A percentile compares a stretch with the other conserved stretches of the same genome.
Conservation (phyloP, 2,888 invertebrate genomes). For the Polydrusus cervinus region DNA sequence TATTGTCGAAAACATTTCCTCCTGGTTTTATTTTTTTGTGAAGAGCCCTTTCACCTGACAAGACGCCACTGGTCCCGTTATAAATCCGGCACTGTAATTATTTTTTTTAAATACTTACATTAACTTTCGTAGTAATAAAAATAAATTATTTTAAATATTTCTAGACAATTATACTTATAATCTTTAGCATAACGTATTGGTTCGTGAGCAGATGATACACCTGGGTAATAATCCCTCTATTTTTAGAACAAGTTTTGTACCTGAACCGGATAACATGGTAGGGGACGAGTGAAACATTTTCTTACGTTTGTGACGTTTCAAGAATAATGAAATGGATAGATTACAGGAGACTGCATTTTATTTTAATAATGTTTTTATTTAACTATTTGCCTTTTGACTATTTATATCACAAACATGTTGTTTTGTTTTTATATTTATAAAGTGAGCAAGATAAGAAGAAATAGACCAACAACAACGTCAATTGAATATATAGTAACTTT, state of each 20-base stretch:
- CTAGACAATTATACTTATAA: background rate
- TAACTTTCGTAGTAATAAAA: background rate
- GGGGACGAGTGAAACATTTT: slow-evolving; percentile 12
- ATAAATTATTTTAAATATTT: background rate
- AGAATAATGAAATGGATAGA: background rate
- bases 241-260: slow-evolving; percentile 54
- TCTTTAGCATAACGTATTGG: background rate
- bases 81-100: no score
- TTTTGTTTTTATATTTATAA: background rate
- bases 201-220: slow-evolving; percentile 28
- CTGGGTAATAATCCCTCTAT: slow-evolving; percentile 48
- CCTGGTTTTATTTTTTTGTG: no score
- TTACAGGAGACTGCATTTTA: background rate
- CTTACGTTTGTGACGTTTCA: slow-evolving; percentile 2
- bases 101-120: background rate
- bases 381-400: no score
- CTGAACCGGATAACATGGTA: slow-evolving; percentile 35
- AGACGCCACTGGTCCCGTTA: no score
- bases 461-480: no score
- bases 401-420: background rate
- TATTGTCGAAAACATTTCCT: no score
- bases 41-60: no score
- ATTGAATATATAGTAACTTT: no score
- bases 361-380: no score
- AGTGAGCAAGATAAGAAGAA: no score